phyloP scores from a whole-genome alignment of 2,797 vertebrate genomes.

The Neoniphon sammara region DNA sequence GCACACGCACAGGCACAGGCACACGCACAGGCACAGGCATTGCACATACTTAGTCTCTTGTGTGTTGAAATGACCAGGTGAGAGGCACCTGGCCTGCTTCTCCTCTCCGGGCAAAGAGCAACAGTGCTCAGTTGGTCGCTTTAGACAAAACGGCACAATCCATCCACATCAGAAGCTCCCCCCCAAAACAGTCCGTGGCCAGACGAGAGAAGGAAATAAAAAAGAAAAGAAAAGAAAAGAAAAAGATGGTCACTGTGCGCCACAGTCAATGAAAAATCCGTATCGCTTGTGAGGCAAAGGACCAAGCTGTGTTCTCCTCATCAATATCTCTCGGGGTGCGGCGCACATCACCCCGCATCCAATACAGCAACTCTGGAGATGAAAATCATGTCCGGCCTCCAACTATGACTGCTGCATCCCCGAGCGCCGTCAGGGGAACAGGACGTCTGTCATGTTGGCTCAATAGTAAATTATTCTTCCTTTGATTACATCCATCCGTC shows the following conservation, averaged over 20 bases:
- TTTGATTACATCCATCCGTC: constrained; percentile 50
- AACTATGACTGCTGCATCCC: constrained; percentile 78
- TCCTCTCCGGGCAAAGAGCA: constrained; percentile 64
- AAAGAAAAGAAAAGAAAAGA: background rate
- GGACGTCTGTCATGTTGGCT: constrained; percentile 56
- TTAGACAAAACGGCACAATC: constrained; percentile 64
- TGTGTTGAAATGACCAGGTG: constrained; percentile 71
- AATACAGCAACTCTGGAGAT: constrained; percentile 70
- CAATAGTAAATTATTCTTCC: constrained; percentile 22
- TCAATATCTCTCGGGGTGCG: constrained; percentile 72
- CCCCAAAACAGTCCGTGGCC: constrained; percentile 50
- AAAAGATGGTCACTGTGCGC: constrained; percentile 63
- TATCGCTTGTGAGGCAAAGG: constrained; percentile 49
- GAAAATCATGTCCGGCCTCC: constrained; percentile 75
- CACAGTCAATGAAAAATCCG: constrained; percentile 68
- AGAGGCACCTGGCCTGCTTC: constrained; percentile 57
- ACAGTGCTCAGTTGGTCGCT: constrained; percentile 75
- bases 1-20: constrained; percentile 4
- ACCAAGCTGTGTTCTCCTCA: constrained; percentile 64
- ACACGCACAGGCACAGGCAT: constrained; percentile 18
- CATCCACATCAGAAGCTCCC: constrained; percentile 73
- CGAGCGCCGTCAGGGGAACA: constrained; percentile 57
- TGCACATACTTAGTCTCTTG: constrained; percentile 79
- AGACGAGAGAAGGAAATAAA: background rate
- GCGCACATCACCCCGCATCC: constrained; percentile 76